Evolutionary conservation across 1,140 invertebrate genomes (phyloP).

Genomic region (Lepidostoma basale): DNA sequence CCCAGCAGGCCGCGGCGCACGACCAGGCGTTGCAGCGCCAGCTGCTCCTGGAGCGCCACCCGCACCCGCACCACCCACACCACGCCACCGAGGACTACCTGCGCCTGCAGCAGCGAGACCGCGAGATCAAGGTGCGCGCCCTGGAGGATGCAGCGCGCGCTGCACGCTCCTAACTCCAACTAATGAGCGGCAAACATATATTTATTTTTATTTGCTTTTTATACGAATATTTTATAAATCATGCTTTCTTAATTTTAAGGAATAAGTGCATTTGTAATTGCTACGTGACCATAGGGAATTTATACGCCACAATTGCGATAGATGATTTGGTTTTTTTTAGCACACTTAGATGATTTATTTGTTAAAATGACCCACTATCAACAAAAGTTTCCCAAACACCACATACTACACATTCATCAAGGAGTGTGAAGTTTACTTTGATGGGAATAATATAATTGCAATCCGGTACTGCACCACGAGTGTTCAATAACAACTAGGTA

Average conservation of each 20-base stretch:
- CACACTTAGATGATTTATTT: too few relatives aligned
- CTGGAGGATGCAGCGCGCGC: slow-evolving; percentile 84
- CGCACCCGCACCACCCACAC: slow-evolving; percentile 56
- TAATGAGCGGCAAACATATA: too few relatives aligned
- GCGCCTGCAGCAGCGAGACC: slow-evolving; percentile 78
- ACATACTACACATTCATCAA: not conserved
- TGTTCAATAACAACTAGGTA: slow-evolving; percentile 11
- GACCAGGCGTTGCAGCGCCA: slow-evolving; percentile 86
- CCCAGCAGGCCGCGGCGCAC: slow-evolving; percentile 78
- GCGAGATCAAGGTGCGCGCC: slow-evolving; percentile 83
- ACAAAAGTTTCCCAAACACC: not conserved
- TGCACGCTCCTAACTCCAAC: slow-evolving; percentile 65
- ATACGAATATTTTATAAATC: not conserved
- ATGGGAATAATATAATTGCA: not conserved
- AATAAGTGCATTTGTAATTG: too few relatives aligned
- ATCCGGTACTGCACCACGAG: slow-evolving; percentile 4
- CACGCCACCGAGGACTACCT: slow-evolving; percentile 81
- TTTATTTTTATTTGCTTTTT: slow-evolving; percentile 22
- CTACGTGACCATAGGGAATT: too few relatives aligned
- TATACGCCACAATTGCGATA: too few relatives aligned
- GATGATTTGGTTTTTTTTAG: too few relatives aligned
- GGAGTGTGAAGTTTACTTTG: not conserved
- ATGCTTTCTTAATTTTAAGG: too few relatives aligned
- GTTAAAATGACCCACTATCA: too few relatives aligned
- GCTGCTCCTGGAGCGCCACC: slow-evolving; percentile 79